Evolutionary conservation across 1,140 invertebrate genomes (phyloP).

Genomic region (Drosophila triauraria): DNA sequence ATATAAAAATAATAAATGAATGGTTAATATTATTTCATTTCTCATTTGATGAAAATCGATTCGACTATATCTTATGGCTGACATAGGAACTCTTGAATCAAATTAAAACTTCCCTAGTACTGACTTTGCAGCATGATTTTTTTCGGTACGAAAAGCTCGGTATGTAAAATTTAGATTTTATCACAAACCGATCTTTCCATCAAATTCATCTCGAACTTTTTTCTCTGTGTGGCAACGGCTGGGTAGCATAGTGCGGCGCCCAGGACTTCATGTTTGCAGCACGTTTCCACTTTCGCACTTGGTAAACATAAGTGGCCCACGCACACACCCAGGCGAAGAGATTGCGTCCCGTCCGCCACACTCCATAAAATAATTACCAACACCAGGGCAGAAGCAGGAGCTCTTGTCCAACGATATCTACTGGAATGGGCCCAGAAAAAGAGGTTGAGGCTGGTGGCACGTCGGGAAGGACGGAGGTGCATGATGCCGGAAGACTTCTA

Average conservation of each 20-base stretch:
- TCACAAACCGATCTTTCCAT: not conserved
- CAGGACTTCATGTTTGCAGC: slow-evolving; percentile 77
- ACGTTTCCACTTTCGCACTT: slow-evolving; percentile 83
- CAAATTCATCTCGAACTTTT: not conserved
- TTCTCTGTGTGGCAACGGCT: not conserved
- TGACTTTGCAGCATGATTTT: no score
- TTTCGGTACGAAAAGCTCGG: no score
- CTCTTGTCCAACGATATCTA: slow-evolving; percentile 4
- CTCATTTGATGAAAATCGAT: no score
- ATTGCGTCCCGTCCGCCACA: slow-evolving; percentile 45
- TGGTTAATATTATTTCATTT: no score
- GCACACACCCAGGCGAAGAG: slow-evolving; percentile 42
- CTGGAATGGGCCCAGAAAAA: not conserved
- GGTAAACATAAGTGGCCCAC: slow-evolving; percentile 80
- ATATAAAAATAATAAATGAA: no score
- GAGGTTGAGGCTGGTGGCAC: not conserved
- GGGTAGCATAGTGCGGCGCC: slow-evolving; percentile 24
- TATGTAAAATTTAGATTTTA: not conserved
- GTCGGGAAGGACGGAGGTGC: slow-evolving; percentile 23
- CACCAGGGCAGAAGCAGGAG: slow-evolving; percentile 49
- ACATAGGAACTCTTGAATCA: no score
- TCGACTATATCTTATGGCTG: no score
- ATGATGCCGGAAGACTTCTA: slow-evolving; percentile 44
- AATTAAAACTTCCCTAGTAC: no score
- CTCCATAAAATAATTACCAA: slow-evolving; percentile 80